Evolutionary conservation across 2,797 vertebrate genomes (phyloP), one percentile per base, ranked within the genome.

Genomic region (Coendou prehensilis): DNA sequence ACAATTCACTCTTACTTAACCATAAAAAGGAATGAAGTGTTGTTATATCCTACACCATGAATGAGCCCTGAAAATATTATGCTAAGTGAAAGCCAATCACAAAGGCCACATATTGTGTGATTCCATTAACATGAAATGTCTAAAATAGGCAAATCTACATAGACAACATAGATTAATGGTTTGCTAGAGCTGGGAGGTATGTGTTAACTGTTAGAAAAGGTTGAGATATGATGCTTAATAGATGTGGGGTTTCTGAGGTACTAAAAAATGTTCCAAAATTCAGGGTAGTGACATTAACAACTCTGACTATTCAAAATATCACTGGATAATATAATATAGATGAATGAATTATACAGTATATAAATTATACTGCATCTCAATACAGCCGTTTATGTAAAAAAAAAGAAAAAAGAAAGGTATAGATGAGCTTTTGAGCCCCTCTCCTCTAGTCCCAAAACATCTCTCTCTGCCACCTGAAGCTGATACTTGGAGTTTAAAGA

Each of bases 11-110:
- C 56, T 37, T 84, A 93, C 11, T 33, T 18, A 50, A 33, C 14
- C 54, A 91, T 67, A 80, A 89, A 96, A 94, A 91, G n/a, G 6
- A 96, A 91, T 37, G 6, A 81, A 85, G 18, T 57, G 28, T 0
- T 67, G 17, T 87, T 57, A 92, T 30, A 87, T 56, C 28, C n/a
- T 37, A 81, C 6, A 52, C 79, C 45, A 89, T 2, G 47, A 76
- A 86, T 56, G 45, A 86, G 81, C 26, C 41, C 69, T 81, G 37
- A 91, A 91, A 90, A 86, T 37, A 89, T 64, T 73, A 91, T 6
- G 20, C 33, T 56, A 85, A 81, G 22, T 45, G 22, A 96, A 91
- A 95, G 52, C 33, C 54, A 89, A 50, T 91, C 57, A 93, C 54
- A 63, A 95, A 76, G 22, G 13, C 45, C 73, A 50, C 26, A 47